Evolutionary conservation across 1,140 invertebrate species (phyloP).

Genomic region (Stratiolaelaps scimitus): DNA sequence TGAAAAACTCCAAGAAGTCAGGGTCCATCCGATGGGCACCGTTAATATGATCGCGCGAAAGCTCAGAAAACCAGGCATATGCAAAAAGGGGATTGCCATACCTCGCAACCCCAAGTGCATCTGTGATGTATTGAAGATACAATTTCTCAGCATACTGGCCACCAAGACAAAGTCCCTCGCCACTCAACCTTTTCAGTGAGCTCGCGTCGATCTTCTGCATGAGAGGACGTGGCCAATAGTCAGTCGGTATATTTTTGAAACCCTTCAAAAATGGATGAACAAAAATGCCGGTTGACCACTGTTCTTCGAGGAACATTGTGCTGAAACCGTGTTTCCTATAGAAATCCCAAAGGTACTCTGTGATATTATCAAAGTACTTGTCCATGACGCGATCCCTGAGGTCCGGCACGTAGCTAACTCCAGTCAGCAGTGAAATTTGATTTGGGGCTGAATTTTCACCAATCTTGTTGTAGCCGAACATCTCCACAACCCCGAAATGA

Average conservation of each 20-base stretch:
- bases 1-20: slow-evolving; percentile 40
- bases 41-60: slow-evolving; percentile 42
- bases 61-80: slow-evolving; percentile 42
- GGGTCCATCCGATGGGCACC: slow-evolving; percentile 38
- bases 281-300: neutral
- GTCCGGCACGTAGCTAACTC: slow-evolving; percentile 30
- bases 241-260: neutral
- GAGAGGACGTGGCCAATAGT: neutral
- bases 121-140: neutral
- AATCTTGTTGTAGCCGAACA: slow-evolving; percentile 43
- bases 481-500: slow-evolving; percentile 39
- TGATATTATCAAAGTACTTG: neutral
- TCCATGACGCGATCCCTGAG: neutral
- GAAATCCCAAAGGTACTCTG: neutral
- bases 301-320: slow-evolving; percentile 6
- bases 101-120: neutral
- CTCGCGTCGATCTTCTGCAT: neutral
- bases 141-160: neutral
- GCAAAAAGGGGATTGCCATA: slow-evolving; percentile 37
- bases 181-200: neutral
- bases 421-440: slow-evolving; percentile 41
- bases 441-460: slow-evolving; percentile 45
- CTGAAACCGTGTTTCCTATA: neutral
- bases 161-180: neutral
- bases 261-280: neutral